Conservation (phyloP, 2,113 vertebrate species). For the Toxotes chatareus region DNA sequence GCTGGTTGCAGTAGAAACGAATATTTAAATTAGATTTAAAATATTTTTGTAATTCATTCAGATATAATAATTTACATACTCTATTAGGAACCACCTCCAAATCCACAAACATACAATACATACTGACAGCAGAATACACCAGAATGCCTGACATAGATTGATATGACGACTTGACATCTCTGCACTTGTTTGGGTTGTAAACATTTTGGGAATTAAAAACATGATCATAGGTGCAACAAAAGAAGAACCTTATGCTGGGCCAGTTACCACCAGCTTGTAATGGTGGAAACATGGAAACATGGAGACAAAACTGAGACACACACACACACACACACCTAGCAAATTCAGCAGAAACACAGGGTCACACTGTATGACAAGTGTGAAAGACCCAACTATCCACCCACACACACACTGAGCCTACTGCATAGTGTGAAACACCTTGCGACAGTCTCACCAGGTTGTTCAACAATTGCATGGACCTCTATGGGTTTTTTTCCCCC, state of each 20-base stretch:
- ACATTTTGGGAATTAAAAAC: background rate
- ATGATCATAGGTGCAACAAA: background rate
- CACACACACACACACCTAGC: constrained; percentile 15
- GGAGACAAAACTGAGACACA: constrained; percentile 3
- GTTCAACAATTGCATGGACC: constrained; percentile 34
- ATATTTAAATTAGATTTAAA: too few relatives aligned
- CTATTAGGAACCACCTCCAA: background rate
- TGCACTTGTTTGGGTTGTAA: background rate
- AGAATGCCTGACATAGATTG: background rate
- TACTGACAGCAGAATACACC: background rate
- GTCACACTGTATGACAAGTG: constrained; percentile 58
- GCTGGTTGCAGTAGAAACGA: too few relatives aligned
- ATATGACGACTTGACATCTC: background rate
- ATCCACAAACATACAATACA: background rate
- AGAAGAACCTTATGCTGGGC: too few relatives aligned
- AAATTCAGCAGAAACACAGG: constrained; percentile 57
- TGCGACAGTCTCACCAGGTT: constrained; percentile 27
- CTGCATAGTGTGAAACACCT: constrained; percentile 62
- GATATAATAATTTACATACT: background rate
- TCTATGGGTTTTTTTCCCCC: background rate
- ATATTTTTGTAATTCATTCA: background rate
- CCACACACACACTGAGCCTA: constrained; percentile 24
- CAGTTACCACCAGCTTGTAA: background rate
- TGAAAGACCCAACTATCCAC: constrained; percentile 60
- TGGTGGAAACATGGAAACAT: constrained; percentile 14